phyloP scores from a whole-genome alignment of 2,888 invertebrate species.

The Lapara coniferarum region DNA sequence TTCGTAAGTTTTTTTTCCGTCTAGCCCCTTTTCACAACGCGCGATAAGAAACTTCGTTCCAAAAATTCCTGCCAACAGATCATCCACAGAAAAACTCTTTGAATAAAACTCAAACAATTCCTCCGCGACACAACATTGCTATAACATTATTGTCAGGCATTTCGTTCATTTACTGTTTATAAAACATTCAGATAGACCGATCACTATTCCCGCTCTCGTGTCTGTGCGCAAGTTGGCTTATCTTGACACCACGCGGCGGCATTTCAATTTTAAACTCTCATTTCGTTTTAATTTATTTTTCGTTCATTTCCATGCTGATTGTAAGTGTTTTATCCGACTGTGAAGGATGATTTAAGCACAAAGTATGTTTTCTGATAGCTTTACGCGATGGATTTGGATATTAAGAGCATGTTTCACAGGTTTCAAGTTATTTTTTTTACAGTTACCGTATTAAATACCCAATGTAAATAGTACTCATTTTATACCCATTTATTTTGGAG shows the following conservation, averaged over 20 bases:
- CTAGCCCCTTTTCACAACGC: too few species aligned
- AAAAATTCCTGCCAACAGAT: too few species aligned
- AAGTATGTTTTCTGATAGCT: too few species aligned
- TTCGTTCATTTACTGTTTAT: constrained; percentile 2
- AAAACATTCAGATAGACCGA: constrained; percentile 16
- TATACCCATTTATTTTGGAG: too few species aligned
- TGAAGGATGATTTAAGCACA: background rate
- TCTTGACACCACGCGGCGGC: constrained; percentile 40
- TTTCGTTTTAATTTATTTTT: constrained; percentile 29
- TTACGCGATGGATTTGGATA: too few species aligned
- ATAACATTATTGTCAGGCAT: constrained; percentile 7
- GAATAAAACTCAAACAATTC: background rate
- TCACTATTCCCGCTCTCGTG: constrained; percentile 30
- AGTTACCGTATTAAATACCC: too few species aligned
- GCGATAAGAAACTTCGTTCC: too few species aligned
- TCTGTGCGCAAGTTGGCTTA: constrained; percentile 48
- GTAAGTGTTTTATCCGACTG: background rate
- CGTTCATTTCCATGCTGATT: constrained; percentile 23
- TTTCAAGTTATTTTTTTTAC: too few species aligned
- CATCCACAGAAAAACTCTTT: background rate
- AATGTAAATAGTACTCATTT: too few species aligned
- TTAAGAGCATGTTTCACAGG: too few species aligned
- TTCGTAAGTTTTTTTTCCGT: too few species aligned
- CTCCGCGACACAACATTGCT: constrained; percentile 6
- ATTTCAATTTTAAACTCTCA: constrained; percentile 25